A percentile compares a stretch with the other conserved stretches of the same genome.
phyloP scores from a whole-genome alignment of 2,113 vertebrate genomes.

The Phoxinus phoxinus region DNA sequence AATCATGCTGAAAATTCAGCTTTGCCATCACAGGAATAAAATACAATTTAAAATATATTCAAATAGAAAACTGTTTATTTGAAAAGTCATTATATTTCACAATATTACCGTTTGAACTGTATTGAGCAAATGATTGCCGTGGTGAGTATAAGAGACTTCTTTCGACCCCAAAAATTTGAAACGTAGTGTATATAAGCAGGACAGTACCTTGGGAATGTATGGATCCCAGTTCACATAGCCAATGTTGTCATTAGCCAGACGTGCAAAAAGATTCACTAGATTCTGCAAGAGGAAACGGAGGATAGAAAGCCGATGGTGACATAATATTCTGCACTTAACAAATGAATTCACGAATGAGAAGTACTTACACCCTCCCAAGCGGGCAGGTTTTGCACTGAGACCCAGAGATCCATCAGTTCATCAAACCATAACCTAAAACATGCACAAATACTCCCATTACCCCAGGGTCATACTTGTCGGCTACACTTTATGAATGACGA shows the following conservation, averaged over 20 bases:
- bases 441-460: background rate
- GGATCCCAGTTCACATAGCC: constrained; percentile 98
- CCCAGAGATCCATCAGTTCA: constrained; percentile 93
- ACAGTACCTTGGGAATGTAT: constrained; percentile 91
- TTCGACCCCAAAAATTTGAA: background rate
- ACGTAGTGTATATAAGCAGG: background rate
- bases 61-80: background rate
- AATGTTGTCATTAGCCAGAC: constrained; percentile 95
- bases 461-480: background rate
- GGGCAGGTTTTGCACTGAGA: constrained; percentile 96
- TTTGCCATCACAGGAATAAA: background rate
- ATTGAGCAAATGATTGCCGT: background rate
- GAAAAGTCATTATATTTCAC: background rate
- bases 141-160: background rate
- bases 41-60: background rate
- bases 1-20: too few species aligned
- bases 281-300: constrained; percentile 74
- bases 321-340: background rate
- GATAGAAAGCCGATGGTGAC: background rate
- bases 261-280: constrained; percentile 95
- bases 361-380: constrained; percentile 96
- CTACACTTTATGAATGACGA: background rate
- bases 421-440: constrained; percentile 92
- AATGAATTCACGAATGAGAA: background rate
- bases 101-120: background rate